Evolutionary conservation across 2,113 vertebrate genomes (phyloP), one percentile per base, ranked within the genome.

Genomic region (Microcebus jonahi): DNA sequence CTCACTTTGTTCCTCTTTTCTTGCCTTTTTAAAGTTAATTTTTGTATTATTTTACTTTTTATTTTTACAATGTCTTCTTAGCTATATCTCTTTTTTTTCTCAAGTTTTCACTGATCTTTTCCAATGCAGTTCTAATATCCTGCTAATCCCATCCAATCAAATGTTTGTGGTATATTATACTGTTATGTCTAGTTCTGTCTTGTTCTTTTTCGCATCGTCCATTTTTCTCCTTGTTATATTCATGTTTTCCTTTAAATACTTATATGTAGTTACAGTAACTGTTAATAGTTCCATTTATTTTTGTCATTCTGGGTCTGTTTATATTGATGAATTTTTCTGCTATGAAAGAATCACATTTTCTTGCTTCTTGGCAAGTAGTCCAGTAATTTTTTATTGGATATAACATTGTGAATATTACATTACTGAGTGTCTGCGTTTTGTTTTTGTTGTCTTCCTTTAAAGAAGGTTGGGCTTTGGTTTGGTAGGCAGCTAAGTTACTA

Each of bases 371-470:
- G 53, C 71, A 88, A 70, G 77, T 55, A 73, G 48, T 53, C 42
- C 48, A 45, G 6, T 67, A 42, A 39, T 53, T 85, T 86, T 39
- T 83, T 63, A 88, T 36, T 87, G 48, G 25, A 21, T 63, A 5
- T 75, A 88, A 45, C 36, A 29, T 50, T 83, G n/a, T 95, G 25
- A 63, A 34, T 88, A 27, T 61, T 81, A 42, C 34, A 29, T 70
- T 92, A n/a, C 70, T 57, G 55, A 79, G 36, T 92, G 55, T 85
- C 81, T 88, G 55, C 15, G 31, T 61, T 83, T 68, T 71, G 39
- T 20, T 91, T 92, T 91, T 63, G 31, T 65, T 55, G 31, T 92
- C 68, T 83, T 94, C 73, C 67, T 86, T 85, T 82, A 57, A 92
- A 87, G 68, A 25, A 11, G 71, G 39, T 53, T 61, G 17, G 34